These are phyloP conservation scores for Diarsia mendica DNA, from an alignment of 2,888 invertebrate genomes.

Conservation along the genomic window DNA sequence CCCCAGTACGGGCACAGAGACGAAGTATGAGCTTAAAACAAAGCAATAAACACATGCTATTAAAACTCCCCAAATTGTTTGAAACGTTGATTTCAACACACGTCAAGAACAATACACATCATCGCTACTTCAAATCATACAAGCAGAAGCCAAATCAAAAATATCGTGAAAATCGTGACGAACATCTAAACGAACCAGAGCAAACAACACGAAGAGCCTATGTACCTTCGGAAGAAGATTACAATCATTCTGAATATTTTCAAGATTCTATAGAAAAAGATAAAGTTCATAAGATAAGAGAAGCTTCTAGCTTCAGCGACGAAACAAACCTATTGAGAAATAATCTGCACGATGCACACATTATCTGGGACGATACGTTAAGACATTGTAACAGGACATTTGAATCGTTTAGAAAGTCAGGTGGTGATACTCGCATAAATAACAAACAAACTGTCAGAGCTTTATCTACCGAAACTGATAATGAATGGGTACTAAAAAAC, in stretches of 20 bases:
- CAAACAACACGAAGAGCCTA: neutral
- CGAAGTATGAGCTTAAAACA: conserved; percentile 1
- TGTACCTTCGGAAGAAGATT: conserved; percentile 20
- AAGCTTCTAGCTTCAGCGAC: conserved; percentile 49
- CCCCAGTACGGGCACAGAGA: neutral
- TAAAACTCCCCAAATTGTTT: neutral
- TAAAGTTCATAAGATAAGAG: conserved; percentile 40
- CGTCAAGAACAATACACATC: neutral
- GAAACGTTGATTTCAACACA: neutral
- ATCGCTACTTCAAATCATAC: neutral
- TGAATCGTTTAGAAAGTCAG: conserved; percentile 14
- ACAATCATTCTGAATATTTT: neutral
- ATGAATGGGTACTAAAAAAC: conserved; percentile 52
- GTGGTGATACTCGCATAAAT: neutral
- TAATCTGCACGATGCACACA: conserved; percentile 24
- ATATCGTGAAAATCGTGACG: neutral
- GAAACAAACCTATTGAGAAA: conserved; percentile 39
- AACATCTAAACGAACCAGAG: neutral
- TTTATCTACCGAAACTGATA: conserved; percentile 33
- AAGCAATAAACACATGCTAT: neutral
- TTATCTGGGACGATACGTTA: conserved; percentile 23
- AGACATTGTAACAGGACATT: conserved; percentile 45
- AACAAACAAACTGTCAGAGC: neutral
- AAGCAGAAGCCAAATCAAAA: neutral
- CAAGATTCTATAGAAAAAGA: conserved; percentile 8